phyloP scores from a whole-genome alignment of 2,113 vertebrate species.

The Clarias magur region DNA sequence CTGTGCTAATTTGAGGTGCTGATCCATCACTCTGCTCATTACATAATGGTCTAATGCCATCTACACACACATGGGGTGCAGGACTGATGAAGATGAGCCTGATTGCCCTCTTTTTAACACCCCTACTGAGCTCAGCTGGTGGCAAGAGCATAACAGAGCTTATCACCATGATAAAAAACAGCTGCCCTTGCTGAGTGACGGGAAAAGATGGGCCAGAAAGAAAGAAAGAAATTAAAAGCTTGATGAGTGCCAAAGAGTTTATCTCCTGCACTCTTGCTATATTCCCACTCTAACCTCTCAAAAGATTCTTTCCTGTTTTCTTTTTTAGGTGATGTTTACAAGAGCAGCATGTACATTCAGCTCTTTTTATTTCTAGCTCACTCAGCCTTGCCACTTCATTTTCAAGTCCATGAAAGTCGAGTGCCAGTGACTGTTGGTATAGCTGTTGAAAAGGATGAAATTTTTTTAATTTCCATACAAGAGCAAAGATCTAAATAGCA shows the following conservation, averaged over 20 bases:
- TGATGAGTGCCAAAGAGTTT: slow-evolving; percentile 12
- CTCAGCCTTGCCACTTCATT: neutral
- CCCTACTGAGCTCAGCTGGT: slow-evolving; percentile 47
- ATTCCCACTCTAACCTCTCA: neutral
- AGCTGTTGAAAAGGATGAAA: slow-evolving; percentile 26
- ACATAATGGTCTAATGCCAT: slow-evolving; percentile 17
- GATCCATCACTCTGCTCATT: slow-evolving; percentile 1
- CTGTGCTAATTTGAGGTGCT: slow-evolving; percentile 8
- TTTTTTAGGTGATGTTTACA: neutral
- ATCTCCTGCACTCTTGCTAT: neutral
- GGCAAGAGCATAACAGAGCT: slow-evolving; percentile 19
- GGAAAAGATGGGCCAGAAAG: neutral
- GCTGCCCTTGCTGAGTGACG: slow-evolving; percentile 35
- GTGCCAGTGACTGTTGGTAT: neutral
- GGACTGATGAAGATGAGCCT: slow-evolving; percentile 14
- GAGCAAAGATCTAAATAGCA: slow-evolving; percentile 9
- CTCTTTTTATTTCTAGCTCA: neutral
- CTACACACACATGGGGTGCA: slow-evolving; percentile 24
- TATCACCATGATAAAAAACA: slow-evolving; percentile 49
- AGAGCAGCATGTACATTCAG: slow-evolving; percentile 11
- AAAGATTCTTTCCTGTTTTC: slow-evolving; percentile 12
- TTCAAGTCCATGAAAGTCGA: neutral
- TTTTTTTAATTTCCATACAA: slow-evolving; percentile 24
- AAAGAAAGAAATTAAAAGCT: neutral
- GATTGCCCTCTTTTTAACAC: slow-evolving; percentile 36